phyloP scores from a whole-genome alignment of 2,888 invertebrate species.

The Aleiodes leptofemur region DNA sequence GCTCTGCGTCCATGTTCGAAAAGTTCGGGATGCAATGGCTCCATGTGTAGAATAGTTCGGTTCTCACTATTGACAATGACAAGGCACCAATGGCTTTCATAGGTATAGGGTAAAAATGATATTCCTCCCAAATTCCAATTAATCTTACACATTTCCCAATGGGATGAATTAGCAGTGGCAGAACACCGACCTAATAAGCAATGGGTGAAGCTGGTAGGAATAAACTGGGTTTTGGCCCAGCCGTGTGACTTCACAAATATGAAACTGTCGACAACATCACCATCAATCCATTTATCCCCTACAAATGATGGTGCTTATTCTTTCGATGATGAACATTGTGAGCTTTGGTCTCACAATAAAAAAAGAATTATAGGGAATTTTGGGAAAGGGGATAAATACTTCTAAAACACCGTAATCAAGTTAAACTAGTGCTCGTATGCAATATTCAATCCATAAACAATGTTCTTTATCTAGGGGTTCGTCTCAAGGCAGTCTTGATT shows the following conservation, averaged over 20 bases:
- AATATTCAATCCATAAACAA: too few relatives aligned
- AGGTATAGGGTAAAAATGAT: neutral
- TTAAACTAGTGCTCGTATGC: too few relatives aligned
- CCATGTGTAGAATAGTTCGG: conserved; percentile 1
- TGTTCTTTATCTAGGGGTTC: too few relatives aligned
- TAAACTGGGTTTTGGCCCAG: conserved; percentile 16
- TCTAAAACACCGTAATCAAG: too few relatives aligned
- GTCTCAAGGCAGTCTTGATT: too few relatives aligned
- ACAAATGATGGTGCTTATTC: neutral
- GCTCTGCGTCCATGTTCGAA: neutral
- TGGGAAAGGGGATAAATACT: too few relatives aligned
- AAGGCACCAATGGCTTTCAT: conserved; percentile 1
- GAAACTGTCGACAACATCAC: conserved; percentile 35
- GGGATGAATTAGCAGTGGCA: too few relatives aligned
- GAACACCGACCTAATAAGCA: too few relatives aligned
- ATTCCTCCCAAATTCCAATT: neutral
- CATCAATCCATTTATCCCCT: conserved; percentile 22
- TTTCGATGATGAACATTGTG: too few relatives aligned
- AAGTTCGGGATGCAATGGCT: neutral
- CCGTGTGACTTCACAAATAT: conserved; percentile 4
- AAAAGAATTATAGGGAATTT: too few relatives aligned
- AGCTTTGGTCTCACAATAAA: too few relatives aligned
- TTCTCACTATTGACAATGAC: neutral
- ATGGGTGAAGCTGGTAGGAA: neutral
- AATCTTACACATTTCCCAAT: too few relatives aligned